Conservation (phyloP, 1,140 invertebrate genomes). For the Neodiprion fabricii region DNA sequence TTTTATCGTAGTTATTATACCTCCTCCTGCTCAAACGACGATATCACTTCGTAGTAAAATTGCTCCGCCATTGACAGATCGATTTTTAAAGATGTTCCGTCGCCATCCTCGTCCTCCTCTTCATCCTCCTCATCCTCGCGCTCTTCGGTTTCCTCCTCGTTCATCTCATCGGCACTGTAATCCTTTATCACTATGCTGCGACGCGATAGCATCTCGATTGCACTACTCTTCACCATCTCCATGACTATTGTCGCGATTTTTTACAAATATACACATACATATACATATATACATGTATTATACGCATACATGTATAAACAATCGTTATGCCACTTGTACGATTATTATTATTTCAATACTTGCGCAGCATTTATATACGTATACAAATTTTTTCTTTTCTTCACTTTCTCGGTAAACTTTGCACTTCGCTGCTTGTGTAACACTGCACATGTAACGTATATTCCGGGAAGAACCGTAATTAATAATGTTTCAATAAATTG, state of each 20-base stretch:
- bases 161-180: constrained; percentile 37
- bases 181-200: constrained; percentile 53
- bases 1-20: constrained; percentile 27
- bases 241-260: constrained; percentile 26
- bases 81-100: constrained; percentile 50
- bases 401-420: background rate
- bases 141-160: constrained; percentile 39
- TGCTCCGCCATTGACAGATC: constrained; percentile 57
- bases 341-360: too few relatives aligned
- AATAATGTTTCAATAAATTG: too few relatives aligned
- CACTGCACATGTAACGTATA: too few relatives aligned
- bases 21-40: constrained; percentile 56
- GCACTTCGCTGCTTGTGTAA: too few relatives aligned
- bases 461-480: too few relatives aligned
- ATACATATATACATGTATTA: too few relatives aligned
- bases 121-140: constrained; percentile 27
- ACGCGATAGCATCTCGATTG: constrained; percentile 56
- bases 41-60: constrained; percentile 60
- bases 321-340: too few relatives aligned
- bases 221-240: constrained; percentile 54
- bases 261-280: too few relatives aligned
- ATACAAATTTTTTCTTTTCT: background rate
- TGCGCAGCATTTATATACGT: too few relatives aligned
- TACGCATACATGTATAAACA: too few relatives aligned
- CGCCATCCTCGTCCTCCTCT: constrained; percentile 31